Base-by-base conservation (phyloP, 2,797 vertebrate species). In the Avahi laniger region DNA sequence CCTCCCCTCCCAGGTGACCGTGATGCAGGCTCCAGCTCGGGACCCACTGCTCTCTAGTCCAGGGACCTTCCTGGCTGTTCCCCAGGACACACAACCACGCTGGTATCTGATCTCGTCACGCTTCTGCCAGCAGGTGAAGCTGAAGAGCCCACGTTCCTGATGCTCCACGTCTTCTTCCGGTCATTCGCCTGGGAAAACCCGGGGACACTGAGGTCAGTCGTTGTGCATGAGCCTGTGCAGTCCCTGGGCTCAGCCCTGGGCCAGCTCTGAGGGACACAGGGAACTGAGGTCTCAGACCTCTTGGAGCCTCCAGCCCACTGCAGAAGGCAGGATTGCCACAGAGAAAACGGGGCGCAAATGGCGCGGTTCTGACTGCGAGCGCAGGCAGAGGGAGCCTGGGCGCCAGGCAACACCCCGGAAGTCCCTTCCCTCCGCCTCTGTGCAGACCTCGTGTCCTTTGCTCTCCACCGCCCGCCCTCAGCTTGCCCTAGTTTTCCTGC, bases 101-200 rank as follows among this genome's bases (percentile, higher is more conserved):
- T 67, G 73, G 38, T 24, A 50, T 78, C 78, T 76, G 90, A 92
- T 86, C 67, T 82, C 30, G 1, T 90, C 94, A 88, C 18, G 59
- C 46, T 48, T 93, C 69, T 89, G 90, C 90, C 90, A 89, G 30
- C 65, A 84, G 86, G 41, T 57, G 89, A 96, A 92, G 92, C 35
- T 43, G 22, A 93, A 90, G 91, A 81, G n/a, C 52, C n/a, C 22
- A 11, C 2, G 0, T 78, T 73, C 52, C 78, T 26, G 14, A 57
- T n/a, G 89, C 41, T 52, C 57, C n/a, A 0, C 11, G 30, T 75
- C 72, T 26, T 96, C 89, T 86, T 86, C n/a, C 15, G 91, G 57
- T 69, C 79, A 17, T 59, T 92, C 50, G 30, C 50, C 59, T 59
- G 93, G 57, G 65, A 67, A 91, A 48, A 76, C 63, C 59, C 15